Percentiles rank a stretch among this genome's conserved stretches.
Evolutionary conservation across 2,113 vertebrate species (phyloP).

Genomic region (Polyodon spathula): DNA sequence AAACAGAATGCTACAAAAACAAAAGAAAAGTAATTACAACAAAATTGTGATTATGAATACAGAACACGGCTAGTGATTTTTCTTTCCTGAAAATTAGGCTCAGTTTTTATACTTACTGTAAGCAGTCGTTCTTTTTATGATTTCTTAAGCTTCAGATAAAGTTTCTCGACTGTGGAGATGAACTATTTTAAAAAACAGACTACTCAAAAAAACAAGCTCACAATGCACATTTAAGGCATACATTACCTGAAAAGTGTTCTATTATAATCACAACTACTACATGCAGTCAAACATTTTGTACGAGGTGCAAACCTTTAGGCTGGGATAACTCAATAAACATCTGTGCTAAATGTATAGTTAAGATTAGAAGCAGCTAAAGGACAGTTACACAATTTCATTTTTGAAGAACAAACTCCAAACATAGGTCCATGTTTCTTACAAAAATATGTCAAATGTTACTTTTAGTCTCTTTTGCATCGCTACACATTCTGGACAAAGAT

Average conservation of each 20-base stretch:
- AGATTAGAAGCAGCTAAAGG: conserved; percentile 57
- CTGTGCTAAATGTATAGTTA: conserved; percentile 52
- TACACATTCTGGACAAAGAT: conserved; percentile 59
- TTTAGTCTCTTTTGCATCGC: conserved; percentile 59
- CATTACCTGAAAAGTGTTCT: conserved; percentile 78
- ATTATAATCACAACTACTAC: conserved; percentile 81
- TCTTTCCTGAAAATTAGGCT: neutral
- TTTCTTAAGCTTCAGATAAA: neutral
- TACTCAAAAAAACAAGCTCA: conserved; percentile 66
- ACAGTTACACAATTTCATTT: conserved; percentile 54
- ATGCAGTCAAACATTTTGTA: conserved; percentile 70
- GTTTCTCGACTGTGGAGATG: neutral
- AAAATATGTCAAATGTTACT: conserved; percentile 59
- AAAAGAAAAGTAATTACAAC: too few species aligned
- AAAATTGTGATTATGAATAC: neutral
- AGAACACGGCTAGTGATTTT: neutral
- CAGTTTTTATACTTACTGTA: neutral
- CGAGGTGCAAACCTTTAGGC: conserved; percentile 50
- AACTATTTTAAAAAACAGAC: conserved; percentile 1
- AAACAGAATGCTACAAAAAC: conserved; percentile 9
- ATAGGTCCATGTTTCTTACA: conserved; percentile 57
- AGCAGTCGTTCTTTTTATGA: neutral
- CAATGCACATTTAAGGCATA: conserved; percentile 75
- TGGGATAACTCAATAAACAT: conserved; percentile 44
- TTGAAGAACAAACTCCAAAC: conserved; percentile 26